Base-by-base conservation (phyloP, 53 echinoderm and acorn worm species). In the Holothuria leucospilota region DNA sequence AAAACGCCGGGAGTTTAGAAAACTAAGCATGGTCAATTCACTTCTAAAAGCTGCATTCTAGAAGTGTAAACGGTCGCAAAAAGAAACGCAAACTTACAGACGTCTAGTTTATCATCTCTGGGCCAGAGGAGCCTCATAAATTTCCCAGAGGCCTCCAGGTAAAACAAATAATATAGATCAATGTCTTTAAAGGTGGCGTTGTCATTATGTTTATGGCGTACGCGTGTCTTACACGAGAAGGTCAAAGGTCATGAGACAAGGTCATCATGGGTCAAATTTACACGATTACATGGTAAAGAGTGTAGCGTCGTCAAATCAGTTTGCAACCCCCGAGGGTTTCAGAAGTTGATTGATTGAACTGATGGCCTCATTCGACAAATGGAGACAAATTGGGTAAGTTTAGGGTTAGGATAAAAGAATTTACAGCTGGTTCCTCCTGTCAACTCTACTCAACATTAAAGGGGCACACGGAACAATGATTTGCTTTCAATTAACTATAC, bases 181-280 rank as follows among this genome's bases (percentile, higher is more conserved):
- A 75, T 75, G 52, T 75, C 56, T 75, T 46, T 75, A 52, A 75
- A 75, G 75, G 52, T 75, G 75, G 75, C 75, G 75, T 51, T 75
- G 75, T 75, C 75, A 75, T 75, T 49, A 75, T 75, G 75, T 75
- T 75, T 75, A 75, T 75, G 75, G 51, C 24, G 75, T 52, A 75
- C 75, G 75, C 75, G 75, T 75, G 75, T 52, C 75, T 75, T 75
- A 75, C 75, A 75, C 75, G 75, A 75, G 75, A 26, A 75, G 75
- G 75, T 75, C 75, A 75, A 75, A 75, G 51, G 75, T 75, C 51
- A 49, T 42, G 75, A 75, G 75, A 75, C 75, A 75, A 75, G 75
- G 75, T 75, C 75, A 75, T 52, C 26, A 75, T 51, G 75, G 75
- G 75, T 75, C 75, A 52, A 75, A 75, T 21, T 39, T 30, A 70